These are phyloP conservation scores for Pogonophryne albipinna DNA, from an alignment of 2,797 vertebrate genomes.

Conservation along the genomic window DNA sequence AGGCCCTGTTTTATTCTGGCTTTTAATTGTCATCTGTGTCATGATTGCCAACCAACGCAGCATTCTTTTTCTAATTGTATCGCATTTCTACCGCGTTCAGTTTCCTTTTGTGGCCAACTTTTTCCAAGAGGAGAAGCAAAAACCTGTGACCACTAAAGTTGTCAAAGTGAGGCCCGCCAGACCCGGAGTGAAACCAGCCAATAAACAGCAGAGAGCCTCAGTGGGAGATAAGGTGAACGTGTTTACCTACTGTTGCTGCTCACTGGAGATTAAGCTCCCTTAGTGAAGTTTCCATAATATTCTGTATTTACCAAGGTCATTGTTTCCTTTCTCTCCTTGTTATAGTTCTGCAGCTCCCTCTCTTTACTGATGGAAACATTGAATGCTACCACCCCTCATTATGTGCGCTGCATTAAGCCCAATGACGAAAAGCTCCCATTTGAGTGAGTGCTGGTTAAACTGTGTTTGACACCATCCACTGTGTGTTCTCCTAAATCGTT, in stretches of 20 bases:
- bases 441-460: constrained; percentile 87
- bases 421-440: constrained; percentile 95
- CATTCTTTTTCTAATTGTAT: constrained; percentile 9
- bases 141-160: constrained; percentile 71
- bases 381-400: constrained; percentile 96
- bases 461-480: background rate
- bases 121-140: constrained; percentile 88
- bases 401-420: constrained; percentile 98
- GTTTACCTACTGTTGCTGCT: constrained; percentile 47
- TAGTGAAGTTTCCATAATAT: background rate
- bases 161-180: constrained; percentile 92
- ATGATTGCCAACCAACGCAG: background rate
- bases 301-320: background rate
- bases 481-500: background rate
- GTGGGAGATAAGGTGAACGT: constrained; percentile 94
- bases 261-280: constrained; percentile 10
- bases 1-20: background rate
- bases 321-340: background rate
- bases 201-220: constrained; percentile 92
- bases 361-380: constrained; percentile 96
- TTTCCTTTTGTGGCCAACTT: constrained; percentile 91
- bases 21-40: background rate
- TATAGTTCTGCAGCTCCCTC: constrained; percentile 94
- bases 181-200: constrained; percentile 88
- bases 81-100: constrained; percentile 76